Evolutionary conservation across 2,888 invertebrate species (phyloP), one percentile per base, ranked within the genome.

Genomic region (Frankliniella intonsa): DNA sequence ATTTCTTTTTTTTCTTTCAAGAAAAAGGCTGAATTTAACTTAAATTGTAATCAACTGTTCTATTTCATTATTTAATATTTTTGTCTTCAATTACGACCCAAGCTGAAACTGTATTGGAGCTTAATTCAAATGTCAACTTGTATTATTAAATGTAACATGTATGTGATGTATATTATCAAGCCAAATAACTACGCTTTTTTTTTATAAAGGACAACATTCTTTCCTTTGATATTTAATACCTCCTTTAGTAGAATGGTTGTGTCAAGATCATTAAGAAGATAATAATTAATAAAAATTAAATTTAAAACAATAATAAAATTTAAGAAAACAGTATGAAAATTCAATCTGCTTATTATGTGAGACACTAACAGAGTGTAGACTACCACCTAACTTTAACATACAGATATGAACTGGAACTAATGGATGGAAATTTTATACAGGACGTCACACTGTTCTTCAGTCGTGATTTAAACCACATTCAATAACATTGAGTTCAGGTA

Each of bases 181-280:
- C 69, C 69, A 76, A 76, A 76, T 76, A 22, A 25, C 69, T 76
- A 25, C 69, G 69, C 69, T 76, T 76, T 22, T 76, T 76, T 76
- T 76, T 76, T 76, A n/a, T 76, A 76, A 76, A 25, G 69, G 8
- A 62, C 7, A 62, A 62, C 55, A 69, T 22, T 25, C 22, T 22
- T 76, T 55, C 19, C 55, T 76, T 76, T 62, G 62, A 22, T 76
- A 76, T 76, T 76, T 76, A 76, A 76, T 76, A 76, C 22, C 22
- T 25, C 22, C 11, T 76, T n/a, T 76, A 76, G 22, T 76, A 25
- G 25, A 76, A 25, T 5, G 69, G 69, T 76, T 76, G 69, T 76
- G 69, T 76, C 69, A 69, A 69, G 69, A 69, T 19, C 69, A 76
- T 25, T 9, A 25, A 76, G 12, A 76, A 22, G 25, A 76, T 22